phyloP scores from a whole-genome alignment of 2,888 invertebrate species.

The Balanococcus diminutus region DNA sequence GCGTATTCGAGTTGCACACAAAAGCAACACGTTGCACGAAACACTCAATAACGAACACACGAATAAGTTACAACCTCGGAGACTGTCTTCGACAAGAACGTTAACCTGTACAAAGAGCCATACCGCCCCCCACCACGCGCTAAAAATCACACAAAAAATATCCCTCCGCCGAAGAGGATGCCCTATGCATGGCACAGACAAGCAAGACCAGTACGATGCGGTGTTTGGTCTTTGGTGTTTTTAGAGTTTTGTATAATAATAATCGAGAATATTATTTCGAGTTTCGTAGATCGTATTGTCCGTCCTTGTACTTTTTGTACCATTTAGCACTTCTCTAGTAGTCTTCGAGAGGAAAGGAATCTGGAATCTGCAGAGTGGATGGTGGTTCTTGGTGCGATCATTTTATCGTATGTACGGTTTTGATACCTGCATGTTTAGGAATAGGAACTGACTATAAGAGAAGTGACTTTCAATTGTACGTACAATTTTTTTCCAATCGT shows the following conservation, averaged over 20 bases:
- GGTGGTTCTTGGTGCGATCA: no score
- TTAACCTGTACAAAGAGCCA: background rate
- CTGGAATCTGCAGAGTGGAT: background rate
- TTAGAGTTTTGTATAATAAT: background rate
- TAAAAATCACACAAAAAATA: constrained; percentile 17
- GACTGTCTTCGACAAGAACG: constrained; percentile 26
- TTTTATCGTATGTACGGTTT: background rate
- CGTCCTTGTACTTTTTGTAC: background rate
- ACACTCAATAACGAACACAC: constrained; percentile 24
- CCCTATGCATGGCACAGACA: background rate
- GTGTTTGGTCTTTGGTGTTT: background rate
- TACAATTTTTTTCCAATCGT: background rate
- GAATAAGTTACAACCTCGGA: constrained; percentile 24
- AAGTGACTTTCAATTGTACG: background rate
- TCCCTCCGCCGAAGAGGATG: background rate
- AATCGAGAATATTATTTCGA: background rate
- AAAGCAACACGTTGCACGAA: constrained; percentile 36
- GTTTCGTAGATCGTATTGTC: background rate
- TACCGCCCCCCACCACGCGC: background rate
- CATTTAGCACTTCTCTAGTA: background rate
- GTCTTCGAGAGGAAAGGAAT: background rate
- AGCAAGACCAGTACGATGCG: background rate
- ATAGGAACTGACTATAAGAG: no score
- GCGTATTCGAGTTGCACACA: constrained; percentile 36
- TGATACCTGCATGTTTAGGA: no score